Conservation (phyloP, 1,140 invertebrate genomes). For the Neuroterus valhalla region DNA sequence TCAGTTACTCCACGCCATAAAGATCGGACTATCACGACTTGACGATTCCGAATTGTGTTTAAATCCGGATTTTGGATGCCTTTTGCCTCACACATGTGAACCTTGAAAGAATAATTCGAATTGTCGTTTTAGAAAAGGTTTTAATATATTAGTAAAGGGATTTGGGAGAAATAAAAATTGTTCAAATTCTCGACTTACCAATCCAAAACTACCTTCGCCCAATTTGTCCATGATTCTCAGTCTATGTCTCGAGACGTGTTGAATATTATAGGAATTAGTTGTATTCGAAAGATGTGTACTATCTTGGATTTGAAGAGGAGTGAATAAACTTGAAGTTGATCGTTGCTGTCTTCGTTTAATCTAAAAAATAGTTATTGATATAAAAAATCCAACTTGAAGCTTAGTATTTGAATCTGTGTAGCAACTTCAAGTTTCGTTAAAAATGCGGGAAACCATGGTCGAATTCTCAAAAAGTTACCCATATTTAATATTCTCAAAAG, state of each 20-base stretch:
- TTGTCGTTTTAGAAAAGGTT: too few species aligned
- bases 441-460: too few species aligned
- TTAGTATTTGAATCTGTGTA: too few species aligned
- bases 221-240: slow-evolving; percentile 89
- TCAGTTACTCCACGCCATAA: slow-evolving; percentile 82
- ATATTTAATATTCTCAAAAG: too few species aligned
- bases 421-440: too few species aligned
- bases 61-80: slow-evolving; percentile 79
- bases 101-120: slow-evolving; percentile 70
- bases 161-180: not conserved
- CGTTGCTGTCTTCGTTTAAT: slow-evolving; percentile 79
- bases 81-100: slow-evolving; percentile 85
- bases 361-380: slow-evolving; percentile 63
- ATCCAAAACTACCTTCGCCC: slow-evolving; percentile 91
- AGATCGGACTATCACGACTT: slow-evolving; percentile 84
- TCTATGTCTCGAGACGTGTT: slow-evolving; percentile 84
- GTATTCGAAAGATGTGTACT: slow-evolving; percentile 73
- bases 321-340: slow-evolving; percentile 76
- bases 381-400: not conserved
- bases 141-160: not conserved
- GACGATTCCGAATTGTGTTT: slow-evolving; percentile 78
- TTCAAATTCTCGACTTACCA: slow-evolving; percentile 78
- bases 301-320: slow-evolving; percentile 82
- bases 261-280: slow-evolving; percentile 63
- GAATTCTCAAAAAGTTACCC: too few species aligned